Conservation (phyloP, 1,140 invertebrate genomes). For the Caenorhabditis remanei region DNA sequence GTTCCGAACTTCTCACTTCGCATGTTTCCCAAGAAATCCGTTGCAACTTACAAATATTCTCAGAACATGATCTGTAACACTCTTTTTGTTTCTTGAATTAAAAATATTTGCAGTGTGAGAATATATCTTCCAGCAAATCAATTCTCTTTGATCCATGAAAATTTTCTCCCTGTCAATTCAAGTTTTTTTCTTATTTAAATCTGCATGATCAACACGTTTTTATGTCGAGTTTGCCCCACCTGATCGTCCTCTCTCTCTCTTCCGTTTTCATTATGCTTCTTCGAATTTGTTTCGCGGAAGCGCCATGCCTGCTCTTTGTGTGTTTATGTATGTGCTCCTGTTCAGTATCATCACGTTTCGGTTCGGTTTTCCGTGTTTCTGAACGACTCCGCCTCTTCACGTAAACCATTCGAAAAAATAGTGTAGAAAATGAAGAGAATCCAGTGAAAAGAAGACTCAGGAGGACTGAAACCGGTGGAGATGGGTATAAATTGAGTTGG, state of each 20-base stretch:
- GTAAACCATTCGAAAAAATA: not conserved
- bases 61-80: no score
- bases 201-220: slow-evolving; percentile 39
- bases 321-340: slow-evolving; percentile 13
- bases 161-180: no score
- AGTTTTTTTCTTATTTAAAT: not conserved
- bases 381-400: slow-evolving; percentile 20
- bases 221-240: not conserved
- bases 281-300: not conserved
- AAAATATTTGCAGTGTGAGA: no score
- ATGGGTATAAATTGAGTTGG: slow-evolving; percentile 2
- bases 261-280: not conserved
- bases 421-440: not conserved
- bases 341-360: slow-evolving; percentile 50
- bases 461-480: not conserved
- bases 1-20: no score
- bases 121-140: no score
- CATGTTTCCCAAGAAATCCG: no score
- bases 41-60: no score
- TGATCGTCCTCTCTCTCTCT: not conserved
- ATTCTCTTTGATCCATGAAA: no score
- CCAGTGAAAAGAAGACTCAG: not conserved
- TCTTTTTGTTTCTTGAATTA: no score
- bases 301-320: not conserved
- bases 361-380: slow-evolving; percentile 16